Base-by-base conservation (phyloP, 2,888 invertebrate species). In the Calameuta filiformis region DNA sequence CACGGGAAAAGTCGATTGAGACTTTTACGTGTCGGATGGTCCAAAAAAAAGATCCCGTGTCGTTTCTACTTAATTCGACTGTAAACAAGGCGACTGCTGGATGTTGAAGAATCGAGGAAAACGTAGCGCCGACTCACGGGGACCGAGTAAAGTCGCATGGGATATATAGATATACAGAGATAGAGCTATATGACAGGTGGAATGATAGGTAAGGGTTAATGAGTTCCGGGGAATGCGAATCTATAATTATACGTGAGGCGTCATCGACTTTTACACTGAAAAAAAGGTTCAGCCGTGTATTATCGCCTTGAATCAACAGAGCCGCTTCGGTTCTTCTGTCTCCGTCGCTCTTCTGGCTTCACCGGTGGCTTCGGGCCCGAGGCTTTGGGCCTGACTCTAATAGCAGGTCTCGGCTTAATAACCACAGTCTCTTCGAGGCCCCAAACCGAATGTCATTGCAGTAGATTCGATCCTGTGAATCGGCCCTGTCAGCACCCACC, bases 301-400 rank as follows among this genome's bases (percentile, higher is more conserved):
- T 90, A 90, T 89, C 90, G 88, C 87, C 87, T 90, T 87, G 88
- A 90, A 90, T 89, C 90, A 90, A 90, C 90, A 90, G 88, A 88
- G 87, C 88, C 88, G 87, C 84, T 83, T 77, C 82, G 82, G 77
- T 35, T 75, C 68, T 68, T 73, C 37, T 79, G 69, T 74, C 69
- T 76, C 75, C 74, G 30, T 74, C 34, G 12, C 31, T 12, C 71
- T 4, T 4, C 0, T 11, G 11, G 31, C 1, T 6, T 23, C 56
- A 56, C 23, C 56, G 9, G 23, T 31, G 31, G 71, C 12, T 71
- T 0, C 33, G 31, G 31, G 71, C 12, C 31, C 71, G 12, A 23
- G 71, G 71, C 33, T 34, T 56, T 34, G 37, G 76, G 68, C 23
- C 31, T 85, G 83, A 86, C 86, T 86, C 89, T 90, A 90, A 90